A percentile compares a stretch with the other conserved stretches of the same genome.
phyloP scores from a whole-genome alignment of 2,113 vertebrate genomes.

The Amazona guildingii region DNA sequence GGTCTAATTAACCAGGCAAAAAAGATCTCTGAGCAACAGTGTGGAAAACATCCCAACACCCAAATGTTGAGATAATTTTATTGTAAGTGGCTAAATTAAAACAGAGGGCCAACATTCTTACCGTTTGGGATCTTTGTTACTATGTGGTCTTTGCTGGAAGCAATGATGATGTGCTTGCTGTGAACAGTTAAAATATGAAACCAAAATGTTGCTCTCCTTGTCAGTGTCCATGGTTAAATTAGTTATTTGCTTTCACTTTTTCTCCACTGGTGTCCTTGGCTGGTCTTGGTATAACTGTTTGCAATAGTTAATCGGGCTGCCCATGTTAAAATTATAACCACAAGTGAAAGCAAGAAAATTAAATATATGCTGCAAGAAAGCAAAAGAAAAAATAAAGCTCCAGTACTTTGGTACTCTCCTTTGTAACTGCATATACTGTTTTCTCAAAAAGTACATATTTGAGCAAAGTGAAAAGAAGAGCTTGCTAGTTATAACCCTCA shows the following conservation, averaged over 20 bases:
- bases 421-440: background rate
- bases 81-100: constrained; percentile 36
- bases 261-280: background rate
- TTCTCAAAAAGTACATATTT: background rate
- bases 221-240: background rate
- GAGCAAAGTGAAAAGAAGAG: background rate
- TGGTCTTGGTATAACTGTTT: background rate
- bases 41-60: constrained; percentile 31
- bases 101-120: background rate
- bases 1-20: constrained; percentile 21
- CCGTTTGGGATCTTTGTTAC: background rate
- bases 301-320: background rate
- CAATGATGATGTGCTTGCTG: background rate
- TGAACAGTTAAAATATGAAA: background rate
- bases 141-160: background rate
- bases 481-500: background rate
- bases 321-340: background rate
- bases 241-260: background rate
- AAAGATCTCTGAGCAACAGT: background rate
- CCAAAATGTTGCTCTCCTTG: background rate
- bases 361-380: background rate
- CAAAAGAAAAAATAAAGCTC: background rate
- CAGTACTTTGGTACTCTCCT: background rate
- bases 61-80: constrained; percentile 15
- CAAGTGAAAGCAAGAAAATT: background rate